Evolutionary conservation across 2,797 vertebrate genomes (phyloP).

Genomic region (Channa striata): DNA sequence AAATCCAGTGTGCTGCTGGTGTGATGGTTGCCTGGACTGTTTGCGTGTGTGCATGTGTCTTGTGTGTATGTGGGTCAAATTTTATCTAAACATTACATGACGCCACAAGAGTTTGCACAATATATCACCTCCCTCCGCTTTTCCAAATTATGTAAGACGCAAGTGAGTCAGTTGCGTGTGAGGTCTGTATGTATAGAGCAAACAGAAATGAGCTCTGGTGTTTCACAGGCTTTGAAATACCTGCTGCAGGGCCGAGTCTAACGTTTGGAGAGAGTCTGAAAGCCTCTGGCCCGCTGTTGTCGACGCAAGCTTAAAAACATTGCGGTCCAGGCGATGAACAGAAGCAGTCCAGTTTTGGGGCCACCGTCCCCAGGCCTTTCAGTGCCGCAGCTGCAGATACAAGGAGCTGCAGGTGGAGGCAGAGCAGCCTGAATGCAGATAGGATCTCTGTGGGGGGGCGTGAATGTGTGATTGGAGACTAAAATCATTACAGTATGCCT

Average conservation of each 20-base stretch:
- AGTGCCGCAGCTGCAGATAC: slow-evolving; percentile 21
- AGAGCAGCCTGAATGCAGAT: slow-evolving; percentile 78
- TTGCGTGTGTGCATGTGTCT: slow-evolving; percentile 21
- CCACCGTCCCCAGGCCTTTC: slow-evolving; percentile 31
- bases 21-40: slow-evolving; percentile 30
- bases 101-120: slow-evolving; percentile 37
- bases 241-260: slow-evolving; percentile 32
- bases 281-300: slow-evolving; percentile 27
- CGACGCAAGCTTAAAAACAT: slow-evolving; percentile 18
- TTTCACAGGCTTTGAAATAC: slow-evolving; percentile 28
- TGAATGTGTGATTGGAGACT: slow-evolving; percentile 84
- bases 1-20: slow-evolving; percentile 65
- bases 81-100: slow-evolving; percentile 36
- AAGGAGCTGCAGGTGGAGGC: slow-evolving; percentile 65
- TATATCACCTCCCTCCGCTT: slow-evolving; percentile 21
- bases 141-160: slow-evolving; percentile 29
- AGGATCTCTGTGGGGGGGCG: slow-evolving; percentile 79
- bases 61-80: slow-evolving; percentile 21
- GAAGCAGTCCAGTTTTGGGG: slow-evolving; percentile 34
- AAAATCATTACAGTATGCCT: slow-evolving; percentile 85
- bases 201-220: slow-evolving; percentile 9
- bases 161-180: slow-evolving; percentile 32
- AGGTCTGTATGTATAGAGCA: slow-evolving; percentile 13
- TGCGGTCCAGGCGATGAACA: slow-evolving; percentile 34
- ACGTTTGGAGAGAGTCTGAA: slow-evolving; percentile 6